phyloP scores from a whole-genome alignment of 2,797 vertebrate species.

The Microctenopoma lineatum region DNA sequence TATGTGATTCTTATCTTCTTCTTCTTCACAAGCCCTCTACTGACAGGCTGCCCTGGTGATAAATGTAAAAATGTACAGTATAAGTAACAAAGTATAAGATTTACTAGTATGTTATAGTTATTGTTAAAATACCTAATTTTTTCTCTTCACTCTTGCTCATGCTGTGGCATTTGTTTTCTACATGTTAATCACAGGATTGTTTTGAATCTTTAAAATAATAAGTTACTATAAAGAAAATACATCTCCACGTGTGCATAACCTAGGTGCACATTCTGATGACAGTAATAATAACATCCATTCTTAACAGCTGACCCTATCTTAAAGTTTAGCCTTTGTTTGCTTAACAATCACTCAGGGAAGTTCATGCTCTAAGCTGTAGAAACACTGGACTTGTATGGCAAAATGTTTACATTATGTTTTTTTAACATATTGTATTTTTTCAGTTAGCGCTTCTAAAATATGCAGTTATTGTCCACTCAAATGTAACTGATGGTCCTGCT shows the following conservation, averaged over 20 bases:
- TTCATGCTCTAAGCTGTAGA: not conserved
- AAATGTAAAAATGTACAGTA: no score
- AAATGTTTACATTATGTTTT: not conserved
- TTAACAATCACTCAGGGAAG: conserved; percentile 26
- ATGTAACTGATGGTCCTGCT: conserved; percentile 28
- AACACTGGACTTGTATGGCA: not conserved
- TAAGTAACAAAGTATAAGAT: not conserved
- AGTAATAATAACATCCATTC: conserved; percentile 15
- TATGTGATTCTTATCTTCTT: no score
- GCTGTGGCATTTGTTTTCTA: no score
- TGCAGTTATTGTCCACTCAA: conserved; percentile 8
- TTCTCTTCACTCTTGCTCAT: no score
- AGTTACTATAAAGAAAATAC: no score
- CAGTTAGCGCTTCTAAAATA: not conserved
- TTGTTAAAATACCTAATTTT: not conserved
- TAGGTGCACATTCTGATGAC: not conserved
- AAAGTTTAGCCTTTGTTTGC: conserved; percentile 7
- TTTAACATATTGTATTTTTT: not conserved
- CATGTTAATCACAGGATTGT: not conserved
- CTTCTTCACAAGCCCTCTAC: no score
- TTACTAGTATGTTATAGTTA: not conserved
- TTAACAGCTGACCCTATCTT: conserved; percentile 10
- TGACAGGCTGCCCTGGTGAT: no score
- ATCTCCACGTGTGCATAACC: no score
- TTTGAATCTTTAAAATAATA: not conserved